phyloP scores from a whole-genome alignment of 2,113 vertebrate genomes.

The rat (Rattus norvegicus) region DNA sequence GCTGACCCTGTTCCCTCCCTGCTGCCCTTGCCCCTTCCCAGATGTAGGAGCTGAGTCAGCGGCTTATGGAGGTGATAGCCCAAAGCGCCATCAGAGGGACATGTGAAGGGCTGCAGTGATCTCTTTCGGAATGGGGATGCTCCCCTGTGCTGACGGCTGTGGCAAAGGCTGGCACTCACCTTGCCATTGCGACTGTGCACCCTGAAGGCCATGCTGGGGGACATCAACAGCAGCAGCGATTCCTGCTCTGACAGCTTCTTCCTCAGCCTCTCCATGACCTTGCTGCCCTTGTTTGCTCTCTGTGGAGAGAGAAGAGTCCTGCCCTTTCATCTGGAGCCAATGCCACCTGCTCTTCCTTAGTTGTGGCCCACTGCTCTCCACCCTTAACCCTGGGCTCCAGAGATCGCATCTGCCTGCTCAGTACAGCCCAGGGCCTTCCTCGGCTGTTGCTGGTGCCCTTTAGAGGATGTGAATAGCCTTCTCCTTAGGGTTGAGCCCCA shows the following conservation, averaged over 20 bases:
- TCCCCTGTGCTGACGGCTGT: no score
- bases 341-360: rapidly evolving
- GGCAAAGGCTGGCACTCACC: constrained; percentile 84
- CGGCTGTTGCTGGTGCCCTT: not conserved
- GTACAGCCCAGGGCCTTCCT: not conserved
- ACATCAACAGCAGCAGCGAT: constrained; percentile 94
- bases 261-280: constrained; percentile 92
- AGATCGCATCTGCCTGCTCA: not conserved
- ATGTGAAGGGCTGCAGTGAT: rapidly evolving
- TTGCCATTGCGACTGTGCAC: constrained; percentile 95
- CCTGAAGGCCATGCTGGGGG: constrained; percentile 96
- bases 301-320: constrained; percentile 70
- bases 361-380: rapidly evolving
- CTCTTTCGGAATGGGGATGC: not conserved
- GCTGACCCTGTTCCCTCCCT: not conserved
- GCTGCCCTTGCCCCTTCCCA: not conserved
- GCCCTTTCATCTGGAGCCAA: not conserved
- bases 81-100: not conserved
- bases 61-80: not conserved
- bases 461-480: not conserved
- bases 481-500: not conserved
- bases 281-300: constrained; percentile 95
- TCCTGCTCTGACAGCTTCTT: constrained; percentile 97
- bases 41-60: not conserved
- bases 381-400: not conserved